phyloP scores from a whole-genome alignment of 1,140 invertebrate genomes.

The Caligus rogercresseyi region DNA sequence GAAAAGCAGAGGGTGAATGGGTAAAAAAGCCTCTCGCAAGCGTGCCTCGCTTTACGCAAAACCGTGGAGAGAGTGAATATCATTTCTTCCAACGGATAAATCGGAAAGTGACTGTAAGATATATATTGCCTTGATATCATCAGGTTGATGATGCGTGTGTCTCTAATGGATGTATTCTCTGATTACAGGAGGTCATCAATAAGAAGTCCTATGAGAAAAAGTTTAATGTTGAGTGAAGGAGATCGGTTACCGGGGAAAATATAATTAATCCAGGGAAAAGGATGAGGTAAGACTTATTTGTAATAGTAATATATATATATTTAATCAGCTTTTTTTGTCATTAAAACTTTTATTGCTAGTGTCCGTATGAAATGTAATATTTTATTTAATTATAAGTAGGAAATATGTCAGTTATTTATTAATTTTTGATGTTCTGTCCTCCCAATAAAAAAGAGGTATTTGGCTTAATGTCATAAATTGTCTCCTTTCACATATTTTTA shows the following conservation, averaged over 20 bases:
- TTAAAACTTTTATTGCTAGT: no score
- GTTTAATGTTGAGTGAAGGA: constrained; percentile 35
- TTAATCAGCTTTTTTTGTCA: no score
- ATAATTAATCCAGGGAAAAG: constrained; percentile 32
- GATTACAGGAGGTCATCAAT: constrained; percentile 21
- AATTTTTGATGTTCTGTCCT: no score
- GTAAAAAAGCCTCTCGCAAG: constrained; percentile 25
- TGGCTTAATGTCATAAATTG: no score
- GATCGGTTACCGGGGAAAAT: constrained; percentile 33
- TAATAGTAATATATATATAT: constrained; percentile 30
- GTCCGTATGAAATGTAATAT: no score
- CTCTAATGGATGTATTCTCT: not conserved
- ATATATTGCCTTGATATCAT: constrained; percentile 17
- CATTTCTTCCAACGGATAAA: constrained; percentile 35
- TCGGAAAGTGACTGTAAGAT: constrained; percentile 33
- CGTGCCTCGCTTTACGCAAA: constrained; percentile 34
- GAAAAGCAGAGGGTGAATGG: constrained; percentile 6
- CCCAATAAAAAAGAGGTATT: no score
- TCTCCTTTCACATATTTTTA: no score
- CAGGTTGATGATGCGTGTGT: not conserved
- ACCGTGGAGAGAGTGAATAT: constrained; percentile 30
- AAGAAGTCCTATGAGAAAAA: constrained; percentile 35
- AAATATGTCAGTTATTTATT: no score
- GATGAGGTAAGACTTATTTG: constrained; percentile 33
- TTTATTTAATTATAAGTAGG: no score